Evolutionary conservation across 2,113 vertebrate species (phyloP).

Genomic region (Indicator indicator): DNA sequence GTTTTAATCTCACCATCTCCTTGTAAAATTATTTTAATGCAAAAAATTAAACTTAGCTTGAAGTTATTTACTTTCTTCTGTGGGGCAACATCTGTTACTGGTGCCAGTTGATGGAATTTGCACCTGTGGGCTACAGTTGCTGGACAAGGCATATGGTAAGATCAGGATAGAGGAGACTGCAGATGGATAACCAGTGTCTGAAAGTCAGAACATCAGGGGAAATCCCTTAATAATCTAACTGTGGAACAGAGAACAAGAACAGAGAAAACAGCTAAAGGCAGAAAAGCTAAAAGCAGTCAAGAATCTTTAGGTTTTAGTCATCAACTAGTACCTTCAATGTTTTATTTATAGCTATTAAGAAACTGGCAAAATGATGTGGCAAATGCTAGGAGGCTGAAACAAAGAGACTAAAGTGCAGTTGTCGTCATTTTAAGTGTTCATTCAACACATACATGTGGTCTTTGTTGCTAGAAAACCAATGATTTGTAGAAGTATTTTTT

Average conservation of each 20-base stretch:
- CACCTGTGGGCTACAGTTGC: neutral
- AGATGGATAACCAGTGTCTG: neutral
- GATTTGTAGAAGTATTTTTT: neutral
- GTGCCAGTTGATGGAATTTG: neutral
- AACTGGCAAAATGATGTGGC: slow-evolving; percentile 23
- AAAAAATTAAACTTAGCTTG: neutral
- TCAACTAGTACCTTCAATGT: neutral
- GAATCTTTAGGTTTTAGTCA: neutral
- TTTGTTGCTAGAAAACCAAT: neutral
- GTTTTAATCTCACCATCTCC: neutral
- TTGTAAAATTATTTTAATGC: neutral
- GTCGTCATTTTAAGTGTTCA: neutral
- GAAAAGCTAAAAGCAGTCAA: slow-evolving; percentile 25
- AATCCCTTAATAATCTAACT: slow-evolving; percentile 25
- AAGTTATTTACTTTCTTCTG: neutral
- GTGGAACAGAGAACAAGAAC: slow-evolving; percentile 13
- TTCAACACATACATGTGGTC: neutral
- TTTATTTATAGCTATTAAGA: slow-evolving; percentile 3
- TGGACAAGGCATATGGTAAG: neutral
- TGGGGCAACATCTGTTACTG: neutral
- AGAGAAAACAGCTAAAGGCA: slow-evolving; percentile 7
- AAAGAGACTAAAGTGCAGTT: neutral
- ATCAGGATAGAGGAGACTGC: neutral
- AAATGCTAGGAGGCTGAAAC: neutral
- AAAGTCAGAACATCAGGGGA: neutral